Evolutionary conservation across 2,113 vertebrate genomes (phyloP), one percentile per base, ranked within the genome.

Genomic region (Verasper variegatus): DNA sequence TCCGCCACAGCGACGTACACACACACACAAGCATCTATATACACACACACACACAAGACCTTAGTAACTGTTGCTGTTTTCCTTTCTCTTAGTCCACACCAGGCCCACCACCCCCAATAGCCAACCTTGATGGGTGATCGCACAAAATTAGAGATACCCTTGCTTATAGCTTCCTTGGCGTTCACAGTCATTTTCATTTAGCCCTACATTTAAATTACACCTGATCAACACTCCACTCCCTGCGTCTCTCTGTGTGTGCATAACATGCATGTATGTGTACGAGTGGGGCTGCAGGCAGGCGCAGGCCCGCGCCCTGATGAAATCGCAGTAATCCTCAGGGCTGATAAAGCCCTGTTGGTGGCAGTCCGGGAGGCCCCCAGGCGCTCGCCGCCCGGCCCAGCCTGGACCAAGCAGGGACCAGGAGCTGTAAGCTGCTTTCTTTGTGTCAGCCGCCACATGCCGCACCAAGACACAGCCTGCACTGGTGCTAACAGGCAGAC

Each of bases 51-150:
- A 61, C 81, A 76, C 56, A 71, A 35, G 70, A 47, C 78, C 92
- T 68, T 91, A 66, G 94, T 89, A 87, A 94, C 93, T 70, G 92
- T 95, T 94, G 90, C 93, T 91, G 83, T 93, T 92, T 91, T 84
- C 76, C 40, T 42, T 58, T 6, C 47, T 75, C 56, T 57, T 42
- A 59, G 76, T 61, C 63, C 24, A 86, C 83, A 88, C 75, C 88
- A 71, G 86, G 55, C 78, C 70, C 71, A 59, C 67, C 74, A 15
- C 54, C 80, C 79, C 77, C 70, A 31, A 81, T 62, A 57, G 81
- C 27, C 73, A 69, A 70, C 71, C 68, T 76, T 24, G 18, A 27
- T 54, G 15, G 42, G 42, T 45, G 14, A 45, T 45, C 4, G 13
- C 9, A 37, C 9, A 37, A 2, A 37, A 37, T 37, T 10, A 10